A percentile compares a stretch with the other conserved stretches of the same genome.
Conservation (phyloP, 2,113 vertebrate species). For the Lophotis ruficrista region DNA sequence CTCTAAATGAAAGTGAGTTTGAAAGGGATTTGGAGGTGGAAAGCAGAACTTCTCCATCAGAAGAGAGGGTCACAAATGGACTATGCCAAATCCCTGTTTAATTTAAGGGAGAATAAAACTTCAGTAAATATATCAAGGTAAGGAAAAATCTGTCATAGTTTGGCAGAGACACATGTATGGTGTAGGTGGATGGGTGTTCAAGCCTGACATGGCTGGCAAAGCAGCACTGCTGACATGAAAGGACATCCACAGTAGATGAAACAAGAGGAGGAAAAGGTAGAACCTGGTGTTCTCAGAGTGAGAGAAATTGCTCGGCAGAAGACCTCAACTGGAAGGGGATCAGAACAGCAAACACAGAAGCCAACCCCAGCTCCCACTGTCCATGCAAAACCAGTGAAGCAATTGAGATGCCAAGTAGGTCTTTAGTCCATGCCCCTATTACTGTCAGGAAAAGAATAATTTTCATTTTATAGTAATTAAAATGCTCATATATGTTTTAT, state of each 20-base stretch:
- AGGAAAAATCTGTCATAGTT: not conserved
- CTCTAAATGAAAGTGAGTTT: not conserved
- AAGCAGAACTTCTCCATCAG: not conserved
- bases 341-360: not conserved
- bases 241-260: not conserved
- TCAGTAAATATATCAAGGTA: not conserved
- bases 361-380: not conserved
- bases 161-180: not conserved
- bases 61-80: not conserved
- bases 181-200: not conserved
- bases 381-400: not conserved
- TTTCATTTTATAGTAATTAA: conserved; percentile 51
- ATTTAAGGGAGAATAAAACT: not conserved
- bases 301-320: not conserved
- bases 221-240: not conserved
- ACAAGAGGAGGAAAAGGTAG: not conserved
- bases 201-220: not conserved
- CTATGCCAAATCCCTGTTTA: not conserved
- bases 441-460: not conserved
- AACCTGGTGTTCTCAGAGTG: not conserved
- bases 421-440: not conserved
- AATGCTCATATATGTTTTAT: conserved; percentile 53
- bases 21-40: not conserved
- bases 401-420: not conserved
- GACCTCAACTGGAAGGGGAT: not conserved